Evolutionary conservation across 2,113 vertebrate species (phyloP).

Genomic region (Turnix velox): DNA sequence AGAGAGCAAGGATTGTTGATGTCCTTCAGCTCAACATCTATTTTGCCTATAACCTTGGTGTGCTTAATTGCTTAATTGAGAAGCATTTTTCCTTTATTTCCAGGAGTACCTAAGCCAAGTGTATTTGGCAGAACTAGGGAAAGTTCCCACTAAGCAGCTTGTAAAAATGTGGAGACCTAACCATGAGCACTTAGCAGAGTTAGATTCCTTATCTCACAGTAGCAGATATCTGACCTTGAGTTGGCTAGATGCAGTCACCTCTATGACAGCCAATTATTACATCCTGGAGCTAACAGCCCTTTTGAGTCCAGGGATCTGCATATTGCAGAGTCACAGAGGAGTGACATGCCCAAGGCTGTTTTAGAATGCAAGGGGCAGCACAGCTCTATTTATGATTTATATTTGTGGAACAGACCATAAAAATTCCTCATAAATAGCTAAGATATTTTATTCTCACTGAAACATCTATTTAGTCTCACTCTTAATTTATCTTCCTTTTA

Average conservation of each 20-base stretch:
- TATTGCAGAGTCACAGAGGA: background rate
- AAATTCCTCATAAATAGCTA: background rate
- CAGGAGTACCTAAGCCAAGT: background rate
- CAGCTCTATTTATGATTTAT: background rate
- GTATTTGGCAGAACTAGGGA: background rate
- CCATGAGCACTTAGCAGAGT: rapidly evolving
- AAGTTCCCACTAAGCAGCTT: background rate
- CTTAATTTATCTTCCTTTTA: conserved; percentile 7
- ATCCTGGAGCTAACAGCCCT: background rate
- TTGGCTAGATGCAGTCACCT: background rate
- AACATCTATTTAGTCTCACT: background rate
- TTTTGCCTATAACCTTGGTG: background rate
- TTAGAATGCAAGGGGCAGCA: background rate
- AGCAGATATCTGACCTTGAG: background rate
- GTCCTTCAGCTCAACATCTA: background rate
- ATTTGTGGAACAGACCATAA: background rate
- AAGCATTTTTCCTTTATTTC: background rate
- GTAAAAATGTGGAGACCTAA: background rate
- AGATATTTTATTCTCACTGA: background rate
- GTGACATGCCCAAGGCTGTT: rapidly evolving
- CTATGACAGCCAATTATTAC: background rate
- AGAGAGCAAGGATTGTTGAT: background rate
- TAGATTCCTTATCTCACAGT: background rate
- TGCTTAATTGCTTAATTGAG: background rate
- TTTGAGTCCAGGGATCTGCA: background rate